These are phyloP conservation scores for Tiliacea aurago DNA, from an alignment of 2,888 invertebrate genomes.

Conservation along the genomic window DNA sequence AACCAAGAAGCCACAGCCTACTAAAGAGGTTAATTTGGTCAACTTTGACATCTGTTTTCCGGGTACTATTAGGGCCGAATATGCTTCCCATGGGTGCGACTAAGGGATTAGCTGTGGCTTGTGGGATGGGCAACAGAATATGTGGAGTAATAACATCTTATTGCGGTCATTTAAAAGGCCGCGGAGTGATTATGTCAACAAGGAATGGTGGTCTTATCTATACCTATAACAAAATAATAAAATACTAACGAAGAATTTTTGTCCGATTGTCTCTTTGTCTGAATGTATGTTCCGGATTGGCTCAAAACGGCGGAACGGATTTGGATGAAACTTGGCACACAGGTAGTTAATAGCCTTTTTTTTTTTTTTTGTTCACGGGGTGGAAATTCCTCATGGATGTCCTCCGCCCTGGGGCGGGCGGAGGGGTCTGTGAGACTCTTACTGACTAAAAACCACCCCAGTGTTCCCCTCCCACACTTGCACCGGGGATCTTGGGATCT, in stretches of 20 bases:
- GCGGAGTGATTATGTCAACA: slow-evolving; percentile 7
- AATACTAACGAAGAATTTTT: not conserved
- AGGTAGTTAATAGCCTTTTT: too few species aligned
- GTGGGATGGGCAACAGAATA: slow-evolving; percentile 12
- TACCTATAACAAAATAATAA: not conserved
- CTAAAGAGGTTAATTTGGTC: slow-evolving; percentile 39
- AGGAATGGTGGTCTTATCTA: not conserved
- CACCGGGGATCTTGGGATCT: too few species aligned
- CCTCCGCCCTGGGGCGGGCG: too few species aligned
- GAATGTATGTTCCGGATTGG: not conserved
- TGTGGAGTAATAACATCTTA: slow-evolving; percentile 43
- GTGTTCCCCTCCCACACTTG: too few species aligned
- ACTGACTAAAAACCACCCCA: too few species aligned
- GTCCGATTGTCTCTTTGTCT: not conserved
- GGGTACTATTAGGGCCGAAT: slow-evolving; percentile 21
- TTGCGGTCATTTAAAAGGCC: slow-evolving; percentile 24
- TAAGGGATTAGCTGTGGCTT: slow-evolving; percentile 39
- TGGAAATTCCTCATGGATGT: too few species aligned
- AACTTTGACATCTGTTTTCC: slow-evolving; percentile 42
- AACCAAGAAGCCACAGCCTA: slow-evolving; percentile 7
- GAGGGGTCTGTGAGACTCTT: too few species aligned
- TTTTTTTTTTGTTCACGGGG: too few species aligned
- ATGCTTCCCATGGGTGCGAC: slow-evolving; percentile 38
- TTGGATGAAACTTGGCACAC: not conserved
- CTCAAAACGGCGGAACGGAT: not conserved